A percentile compares a stretch with the other conserved stretches of the same genome.
These are phyloP conservation scores for Drosophila asahinai DNA, from an alignment of 1,140 invertebrate species.

Conservation along the genomic window DNA sequence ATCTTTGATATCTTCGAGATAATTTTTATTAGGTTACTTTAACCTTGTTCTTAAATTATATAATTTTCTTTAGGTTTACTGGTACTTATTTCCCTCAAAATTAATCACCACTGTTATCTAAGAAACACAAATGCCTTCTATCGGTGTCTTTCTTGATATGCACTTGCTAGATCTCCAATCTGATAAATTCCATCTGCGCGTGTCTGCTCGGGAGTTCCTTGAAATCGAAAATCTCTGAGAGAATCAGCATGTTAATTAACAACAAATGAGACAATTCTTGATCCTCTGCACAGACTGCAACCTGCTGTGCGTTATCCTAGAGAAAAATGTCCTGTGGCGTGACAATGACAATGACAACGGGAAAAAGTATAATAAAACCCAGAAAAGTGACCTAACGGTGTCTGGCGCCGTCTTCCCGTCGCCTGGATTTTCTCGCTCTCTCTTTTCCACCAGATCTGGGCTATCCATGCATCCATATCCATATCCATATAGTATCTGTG, in stretches of 20 bases:
- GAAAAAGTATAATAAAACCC: constrained; percentile 24
- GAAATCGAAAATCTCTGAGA: constrained; percentile 44
- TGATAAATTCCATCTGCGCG: constrained; percentile 41
- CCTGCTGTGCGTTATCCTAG: constrained; percentile 46
- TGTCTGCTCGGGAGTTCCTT: constrained; percentile 56
- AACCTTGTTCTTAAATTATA: accelerated
- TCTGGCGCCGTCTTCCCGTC: constrained; percentile 29
- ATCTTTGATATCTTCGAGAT: not conserved
- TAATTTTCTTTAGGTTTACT: not conserved
- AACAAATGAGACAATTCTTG: constrained; percentile 61
- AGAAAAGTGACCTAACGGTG: constrained; percentile 57
- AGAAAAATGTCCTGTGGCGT: constrained; percentile 47
- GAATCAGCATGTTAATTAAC: constrained; percentile 68
- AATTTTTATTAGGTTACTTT: not conserved
- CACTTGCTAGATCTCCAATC: constrained; percentile 3
- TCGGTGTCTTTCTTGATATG: constrained; percentile 12
- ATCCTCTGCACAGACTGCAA: constrained; percentile 1
- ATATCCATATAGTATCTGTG: constrained; percentile 23
- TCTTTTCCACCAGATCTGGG: not conserved
- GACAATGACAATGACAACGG: constrained; percentile 31
- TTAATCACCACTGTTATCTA: constrained; percentile 16
- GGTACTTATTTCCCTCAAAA: not conserved
- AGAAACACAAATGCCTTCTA: not conserved
- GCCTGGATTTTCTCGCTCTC: constrained; percentile 12
- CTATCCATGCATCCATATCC: not conserved